Evolutionary conservation across 1,140 invertebrate species (phyloP), one percentile per base, ranked within the genome.

Genomic region (Maniola jurtina): DNA sequence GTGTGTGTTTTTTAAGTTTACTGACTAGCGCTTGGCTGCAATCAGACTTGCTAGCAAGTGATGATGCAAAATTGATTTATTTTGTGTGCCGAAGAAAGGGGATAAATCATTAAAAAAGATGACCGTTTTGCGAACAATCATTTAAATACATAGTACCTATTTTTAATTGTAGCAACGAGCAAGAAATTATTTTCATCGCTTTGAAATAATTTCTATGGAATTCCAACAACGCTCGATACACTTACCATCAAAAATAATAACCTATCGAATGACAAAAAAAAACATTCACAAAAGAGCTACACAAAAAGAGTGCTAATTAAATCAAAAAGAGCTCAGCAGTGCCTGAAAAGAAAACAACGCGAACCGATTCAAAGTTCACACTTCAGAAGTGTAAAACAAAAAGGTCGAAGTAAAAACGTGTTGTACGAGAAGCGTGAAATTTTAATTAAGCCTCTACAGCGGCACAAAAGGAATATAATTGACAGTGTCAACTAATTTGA

Each of bases 341-440:
- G 73, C 61, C 64, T 59, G 75, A 71, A 76, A 73, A 72, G 65
- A 73, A 74, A 76, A 74, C 70, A 74, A 83, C 42, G 64, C 47
- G 72, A 79, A 73, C 70, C 74, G 76, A 74, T 72, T 79, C 79
- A 68, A 74, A 72, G 75, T 83, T 89, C 81, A 88, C 87, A 88
- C 87, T 84, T 89, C 79, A 76, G 75, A 88, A 79, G 85, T 88
- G 87, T 78, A 80, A 81, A 86, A 84, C 79, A 87, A 88, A 85
- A 86, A 77, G 72, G 76, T 70, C 73, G 73, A 70, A 64, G 66
- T 68, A 66, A 71, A 79, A 80, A 78, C 77, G 75, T 36, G 68
- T 33, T 50, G 72, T 69, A 73, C 42, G 64, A 76, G 63, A 64
- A 78, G 79, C 87, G 85, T 81, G 75, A 88, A 86, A 84, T 87